A percentile compares a stretch with the other conserved stretches of the same genome.
Conservation (phyloP, 2,797 vertebrate species). For the Sciurus carolinensis region DNA sequence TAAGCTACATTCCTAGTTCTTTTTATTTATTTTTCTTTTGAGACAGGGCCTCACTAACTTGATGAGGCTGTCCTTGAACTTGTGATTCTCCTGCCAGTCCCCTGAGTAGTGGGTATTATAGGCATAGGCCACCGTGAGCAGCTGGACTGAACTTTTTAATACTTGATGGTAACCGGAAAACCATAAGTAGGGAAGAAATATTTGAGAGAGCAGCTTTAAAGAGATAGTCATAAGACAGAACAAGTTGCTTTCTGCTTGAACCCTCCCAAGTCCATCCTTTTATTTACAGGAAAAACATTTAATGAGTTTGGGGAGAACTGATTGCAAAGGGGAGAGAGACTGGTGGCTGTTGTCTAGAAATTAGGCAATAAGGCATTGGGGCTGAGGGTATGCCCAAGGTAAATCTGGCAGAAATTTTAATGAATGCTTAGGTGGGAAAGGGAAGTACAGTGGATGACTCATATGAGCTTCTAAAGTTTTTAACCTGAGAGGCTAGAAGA, state of each 20-base stretch:
- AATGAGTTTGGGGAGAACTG: background rate
- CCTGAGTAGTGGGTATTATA: no score
- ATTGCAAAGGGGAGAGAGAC: background rate
- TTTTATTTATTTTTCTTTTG: background rate
- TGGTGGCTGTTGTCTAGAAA: conserved; percentile 36
- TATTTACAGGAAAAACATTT: background rate
- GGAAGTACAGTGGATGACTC: conserved; percentile 66
- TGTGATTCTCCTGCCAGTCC: no score
- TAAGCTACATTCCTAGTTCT: background rate
- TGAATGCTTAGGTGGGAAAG: conserved; percentile 43
- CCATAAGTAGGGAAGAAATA: background rate
- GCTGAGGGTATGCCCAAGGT: conserved; percentile 11
- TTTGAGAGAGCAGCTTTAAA: conserved; percentile 31
- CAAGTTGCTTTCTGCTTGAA: conserved; percentile 41
- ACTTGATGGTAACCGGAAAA: conserved; percentile 35
- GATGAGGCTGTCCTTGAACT: no score
- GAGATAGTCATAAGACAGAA: background rate
- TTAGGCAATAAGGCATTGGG: background rate
- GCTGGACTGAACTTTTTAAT: conserved; percentile 17
- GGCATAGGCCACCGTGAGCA: background rate
- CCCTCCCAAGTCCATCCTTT: background rate
- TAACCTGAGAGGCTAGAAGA: conserved; percentile 38
- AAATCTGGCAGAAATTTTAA: conserved; percentile 64
- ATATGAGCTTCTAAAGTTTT: conserved; percentile 66
- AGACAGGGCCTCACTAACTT: background rate